Percentiles rank a stretch among this genome's conserved stretches.
phyloP scores from a whole-genome alignment of 2,888 invertebrate species.

The Drosophila colorata region DNA sequence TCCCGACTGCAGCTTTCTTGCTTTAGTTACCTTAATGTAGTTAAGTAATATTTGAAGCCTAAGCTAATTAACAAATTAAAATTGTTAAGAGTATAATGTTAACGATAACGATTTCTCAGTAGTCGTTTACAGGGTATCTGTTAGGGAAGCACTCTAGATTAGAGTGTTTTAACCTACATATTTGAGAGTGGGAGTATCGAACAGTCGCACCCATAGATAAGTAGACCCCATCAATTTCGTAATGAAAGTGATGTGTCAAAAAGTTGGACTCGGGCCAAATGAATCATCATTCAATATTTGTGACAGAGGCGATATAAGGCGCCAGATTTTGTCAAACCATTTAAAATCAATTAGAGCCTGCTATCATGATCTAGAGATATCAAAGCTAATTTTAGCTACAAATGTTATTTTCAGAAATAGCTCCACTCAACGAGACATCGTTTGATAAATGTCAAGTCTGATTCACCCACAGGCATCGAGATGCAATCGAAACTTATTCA shows the following conservation, averaged over 20 bases:
- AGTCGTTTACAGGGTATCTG: slow-evolving; percentile 22
- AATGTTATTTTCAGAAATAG: background rate
- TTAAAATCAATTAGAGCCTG: slow-evolving; percentile 36
- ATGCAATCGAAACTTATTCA: slow-evolving; percentile 1
- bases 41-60: too few relatives aligned
- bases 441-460: background rate
- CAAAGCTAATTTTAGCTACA: slow-evolving; percentile 5
- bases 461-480: background rate
- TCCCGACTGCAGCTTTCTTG: too few relatives aligned
- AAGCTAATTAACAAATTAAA: too few relatives aligned
- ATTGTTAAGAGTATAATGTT: too few relatives aligned
- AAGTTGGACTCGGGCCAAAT: slow-evolving; percentile 11
- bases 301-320: slow-evolving; percentile 37
- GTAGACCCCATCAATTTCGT: slow-evolving; percentile 44
- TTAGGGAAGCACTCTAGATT: background rate
- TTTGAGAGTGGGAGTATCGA: slow-evolving; percentile 2
- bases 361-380: slow-evolving; percentile 13
- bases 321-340: slow-evolving; percentile 44
- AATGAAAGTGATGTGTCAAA: slow-evolving; percentile 45
- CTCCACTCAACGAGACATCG: background rate
- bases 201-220: slow-evolving; percentile 29
- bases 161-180: slow-evolving; percentile 22
- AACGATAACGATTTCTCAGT: background rate
- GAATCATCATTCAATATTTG: slow-evolving; percentile 46
- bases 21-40: too few relatives aligned